Evolutionary conservation across 2,888 invertebrate genomes (phyloP), one percentile per base, ranked within the genome.

Genomic region (Unio delphinus): DNA sequence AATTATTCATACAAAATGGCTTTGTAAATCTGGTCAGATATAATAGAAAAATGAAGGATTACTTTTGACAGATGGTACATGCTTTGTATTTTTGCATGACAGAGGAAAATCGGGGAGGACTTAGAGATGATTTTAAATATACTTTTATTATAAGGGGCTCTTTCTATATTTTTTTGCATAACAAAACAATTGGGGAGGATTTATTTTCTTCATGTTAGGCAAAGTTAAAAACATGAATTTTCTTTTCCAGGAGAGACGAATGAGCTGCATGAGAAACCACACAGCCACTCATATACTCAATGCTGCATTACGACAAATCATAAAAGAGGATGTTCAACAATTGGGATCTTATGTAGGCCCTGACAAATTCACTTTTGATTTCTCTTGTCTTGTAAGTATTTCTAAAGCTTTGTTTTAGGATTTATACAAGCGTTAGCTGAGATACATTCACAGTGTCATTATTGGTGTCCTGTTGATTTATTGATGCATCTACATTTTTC

Each of bases 231-330:
- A 23, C 15, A 62, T 61, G 15, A 28, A 61, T n/a, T 30, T 70
- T 30, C 28, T 30, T 26, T 56, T 67, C 8, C 70, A 86, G 86
- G 76, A 74, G 6, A 76, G 79, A 23, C 67, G 87, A 34, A 26
- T 75, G 18, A 79, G 79, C 0, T 85, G 85, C 74, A 86, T 85
- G 85, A 68, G 75, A 54, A 84, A 87, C 71, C 99, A 99, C 98
- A 99, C 91, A 96, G 98, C 97, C 54, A 99, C 99, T 0, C 99
- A 99, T 90, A 93, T 97, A 26, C 92, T 99, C 8, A 98, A 99
- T 91, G 95, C 94, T 90, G 96, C 96, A 20, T 91, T 99, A 68
- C 92, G 97, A 70, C 94, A 94, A 89, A 95, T 98, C 34, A 92
- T 99, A 60, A 95, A 95, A 15, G 93, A 94, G 75, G 77, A 80